Base-by-base conservation (phyloP, 2,797 vertebrate genomes). In the Decapterus maruadsi region DNA sequence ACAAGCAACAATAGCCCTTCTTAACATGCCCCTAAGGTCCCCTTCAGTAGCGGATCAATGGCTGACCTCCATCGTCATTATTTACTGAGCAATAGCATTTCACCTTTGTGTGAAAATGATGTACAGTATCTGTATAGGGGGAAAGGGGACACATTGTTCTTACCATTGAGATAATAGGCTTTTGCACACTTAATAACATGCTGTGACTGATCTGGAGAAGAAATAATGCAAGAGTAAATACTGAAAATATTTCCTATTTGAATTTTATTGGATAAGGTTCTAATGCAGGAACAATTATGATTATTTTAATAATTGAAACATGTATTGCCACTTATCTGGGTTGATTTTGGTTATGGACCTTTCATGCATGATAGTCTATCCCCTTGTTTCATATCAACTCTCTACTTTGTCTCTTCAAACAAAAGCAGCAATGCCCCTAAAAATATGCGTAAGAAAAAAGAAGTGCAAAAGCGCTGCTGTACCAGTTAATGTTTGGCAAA, bases 21-120 rank as follows among this genome's bases (percentile, higher is more conserved):
- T 69, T 82, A 90, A 92, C 89, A 87, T 93, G 90, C 86, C 94
- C 92, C 87, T 87, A 81, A 93, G 94, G 93, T 93, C 85, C 68
- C 82, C 78, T 87, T 84, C 78, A 77, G 86, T 81, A 83, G 20
- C 46, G 14, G 92, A 95, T 95, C 94, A 87, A 95, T 95, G 92
- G 61, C 68, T 92, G 93, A 94, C 91, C 91, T 88, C 85, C 73
- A 45, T 17, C 22, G 86, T 88, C 72, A 90, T 94, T 92, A 90
- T 80, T 93, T 91, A 92, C 78, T 1, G 12, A 80, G 72, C 63
- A 83, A 86, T 73, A 78, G 81, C 88, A 76, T 89, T 91, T 85
- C 75, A 75, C 86, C 61, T 85, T 86, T 84, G 86, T 74, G 56
- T 83, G 75, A 76, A 88, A 88, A 85, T 91, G 80, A 92, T 82